A percentile compares a stretch with the other conserved stretches of the same genome.
Conservation (phyloP, 2,113 vertebrate genomes). For the Hypanus sabinus region DNA sequence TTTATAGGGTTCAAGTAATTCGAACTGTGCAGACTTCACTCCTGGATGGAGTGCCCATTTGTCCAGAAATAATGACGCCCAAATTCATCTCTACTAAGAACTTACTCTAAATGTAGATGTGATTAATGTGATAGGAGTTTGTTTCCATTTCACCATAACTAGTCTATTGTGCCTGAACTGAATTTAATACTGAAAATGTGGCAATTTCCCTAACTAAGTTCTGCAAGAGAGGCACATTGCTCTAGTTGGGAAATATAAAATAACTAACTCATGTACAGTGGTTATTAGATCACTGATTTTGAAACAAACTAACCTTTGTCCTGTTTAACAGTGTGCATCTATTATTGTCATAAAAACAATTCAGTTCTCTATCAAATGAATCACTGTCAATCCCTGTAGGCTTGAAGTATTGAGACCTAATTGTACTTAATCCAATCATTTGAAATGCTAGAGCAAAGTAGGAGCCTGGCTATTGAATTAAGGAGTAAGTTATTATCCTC, state of each 20-base stretch:
- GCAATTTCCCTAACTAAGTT: background rate
- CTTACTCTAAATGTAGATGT: background rate
- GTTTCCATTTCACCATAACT: background rate
- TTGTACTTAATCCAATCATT: background rate
- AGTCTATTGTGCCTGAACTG: background rate
- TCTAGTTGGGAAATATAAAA: background rate
- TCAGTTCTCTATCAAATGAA: slow-evolving; percentile 2
- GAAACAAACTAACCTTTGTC: background rate
- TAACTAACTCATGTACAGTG: background rate
- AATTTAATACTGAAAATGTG: slow-evolving; percentile 4
- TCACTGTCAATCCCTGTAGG: background rate
- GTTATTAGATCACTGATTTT: background rate
- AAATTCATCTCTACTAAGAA: background rate
- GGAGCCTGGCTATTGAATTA: background rate
- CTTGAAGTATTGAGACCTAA: background rate
- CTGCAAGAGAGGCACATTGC: background rate
- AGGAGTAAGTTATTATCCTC: background rate
- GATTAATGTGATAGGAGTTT: background rate
- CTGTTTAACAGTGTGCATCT: background rate
- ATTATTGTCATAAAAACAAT: background rate
- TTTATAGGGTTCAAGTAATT: background rate
- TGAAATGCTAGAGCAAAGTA: background rate
- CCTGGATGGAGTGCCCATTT: too few relatives aligned
- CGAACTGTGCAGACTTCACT: background rate
- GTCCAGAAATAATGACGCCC: background rate